A percentile compares a stretch with the other conserved stretches of the same genome.
Conservation (phyloP, 2,888 invertebrate genomes). For the Steinernema carpocapsae region DNA sequence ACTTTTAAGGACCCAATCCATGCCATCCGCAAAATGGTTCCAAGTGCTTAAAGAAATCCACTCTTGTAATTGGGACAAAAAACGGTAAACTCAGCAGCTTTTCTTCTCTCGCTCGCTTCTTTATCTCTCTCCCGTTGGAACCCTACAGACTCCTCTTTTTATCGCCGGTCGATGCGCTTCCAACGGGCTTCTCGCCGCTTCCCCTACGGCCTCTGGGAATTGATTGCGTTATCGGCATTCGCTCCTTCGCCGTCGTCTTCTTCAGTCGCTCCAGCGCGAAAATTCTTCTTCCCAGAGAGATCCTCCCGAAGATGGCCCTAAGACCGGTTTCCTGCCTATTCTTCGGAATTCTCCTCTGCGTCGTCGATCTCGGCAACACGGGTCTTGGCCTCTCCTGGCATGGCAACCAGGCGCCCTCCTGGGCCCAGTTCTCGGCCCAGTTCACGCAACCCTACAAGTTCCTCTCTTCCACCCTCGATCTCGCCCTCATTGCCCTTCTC, state of each 20-base stretch:
- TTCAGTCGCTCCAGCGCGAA: not conserved
- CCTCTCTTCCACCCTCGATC: constrained; percentile 57
- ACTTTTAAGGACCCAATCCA: too few relatives aligned
- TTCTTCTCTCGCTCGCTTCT: not conserved
- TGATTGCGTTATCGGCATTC: constrained; percentile 25
- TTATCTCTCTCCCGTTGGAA: not conserved
- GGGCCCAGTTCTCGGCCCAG: constrained; percentile 52
- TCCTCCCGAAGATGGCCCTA: not conserved
- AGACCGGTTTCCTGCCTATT: constrained; percentile 4
- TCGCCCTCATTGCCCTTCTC: constrained; percentile 56
- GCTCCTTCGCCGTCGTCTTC: not conserved
- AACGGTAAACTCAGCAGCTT: constrained; percentile 22
- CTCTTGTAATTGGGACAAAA: too few relatives aligned
- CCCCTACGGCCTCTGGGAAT: constrained; percentile 4
- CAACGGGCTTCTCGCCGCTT: constrained; percentile 1
- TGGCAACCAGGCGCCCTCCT: constrained; percentile 46
- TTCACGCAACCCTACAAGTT: constrained; percentile 55
- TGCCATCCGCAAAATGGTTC: too few relatives aligned
- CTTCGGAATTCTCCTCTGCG: constrained; percentile 25
- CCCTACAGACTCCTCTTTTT: constrained; percentile 14
- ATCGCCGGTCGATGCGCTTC: constrained; percentile 4
- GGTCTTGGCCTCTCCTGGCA: constrained; percentile 46
- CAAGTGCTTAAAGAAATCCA: too few relatives aligned
- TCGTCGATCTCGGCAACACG: constrained; percentile 33
- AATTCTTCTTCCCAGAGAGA: too few relatives aligned